A percentile compares a stretch with the other conserved stretches of the same genome.
phyloP scores from a whole-genome alignment of 2,888 invertebrate species.

The Rutpela maculata region DNA sequence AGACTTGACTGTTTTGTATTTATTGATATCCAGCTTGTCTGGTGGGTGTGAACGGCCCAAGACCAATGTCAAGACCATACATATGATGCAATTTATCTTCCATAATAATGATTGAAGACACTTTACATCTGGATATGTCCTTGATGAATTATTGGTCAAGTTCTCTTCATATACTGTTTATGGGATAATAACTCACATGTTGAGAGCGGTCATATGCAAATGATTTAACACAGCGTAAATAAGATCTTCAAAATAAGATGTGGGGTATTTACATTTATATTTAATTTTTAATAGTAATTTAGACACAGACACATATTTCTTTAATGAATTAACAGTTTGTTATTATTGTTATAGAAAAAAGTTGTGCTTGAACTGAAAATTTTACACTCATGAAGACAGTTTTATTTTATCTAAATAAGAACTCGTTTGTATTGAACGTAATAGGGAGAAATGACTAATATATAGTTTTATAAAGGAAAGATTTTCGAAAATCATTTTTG shows the following conservation, averaged over 20 bases:
- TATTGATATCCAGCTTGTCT: slow-evolving; percentile 28
- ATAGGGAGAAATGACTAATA: too few relatives aligned
- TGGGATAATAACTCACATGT: slow-evolving; percentile 28
- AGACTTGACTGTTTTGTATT: slow-evolving; percentile 13
- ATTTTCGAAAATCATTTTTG: too few relatives aligned
- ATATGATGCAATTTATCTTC: slow-evolving; percentile 50
- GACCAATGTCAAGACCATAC: slow-evolving; percentile 54
- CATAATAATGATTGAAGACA: slow-evolving; percentile 40
- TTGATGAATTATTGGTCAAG: slow-evolving; percentile 48
- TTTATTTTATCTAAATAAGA: too few relatives aligned
- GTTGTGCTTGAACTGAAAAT: too few relatives aligned
- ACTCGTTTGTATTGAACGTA: too few relatives aligned
- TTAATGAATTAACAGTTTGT: too few relatives aligned
- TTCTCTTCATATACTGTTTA: slow-evolving; percentile 17
- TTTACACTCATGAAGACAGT: too few relatives aligned
- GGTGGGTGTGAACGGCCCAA: slow-evolving; percentile 52
- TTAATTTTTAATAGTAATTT: too few relatives aligned
- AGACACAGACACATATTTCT: too few relatives aligned
- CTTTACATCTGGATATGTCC: slow-evolving; percentile 43
- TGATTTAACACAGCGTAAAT: not conserved
- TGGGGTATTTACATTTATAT: too few relatives aligned
- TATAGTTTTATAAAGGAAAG: too few relatives aligned
- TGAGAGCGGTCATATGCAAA: slow-evolving; percentile 3
- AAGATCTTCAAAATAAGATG: not conserved
- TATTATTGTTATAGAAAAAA: too few relatives aligned